Conservation (phyloP, 1,140 invertebrate genomes). For the Tetragnatha versicolor region DNA sequence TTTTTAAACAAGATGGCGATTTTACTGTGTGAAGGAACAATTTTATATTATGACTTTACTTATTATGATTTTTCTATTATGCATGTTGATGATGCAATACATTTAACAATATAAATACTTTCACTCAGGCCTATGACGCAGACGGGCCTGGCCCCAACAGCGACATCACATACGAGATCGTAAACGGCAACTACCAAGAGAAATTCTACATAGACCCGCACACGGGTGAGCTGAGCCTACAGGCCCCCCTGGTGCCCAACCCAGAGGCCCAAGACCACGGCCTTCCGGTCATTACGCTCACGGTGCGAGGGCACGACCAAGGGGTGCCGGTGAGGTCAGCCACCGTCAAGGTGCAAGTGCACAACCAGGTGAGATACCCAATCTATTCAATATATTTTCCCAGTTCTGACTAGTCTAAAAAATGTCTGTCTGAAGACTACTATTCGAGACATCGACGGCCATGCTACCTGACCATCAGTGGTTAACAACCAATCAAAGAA, state of each 20-base stretch:
- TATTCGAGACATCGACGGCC: too few relatives aligned
- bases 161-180: slow-evolving; percentile 81
- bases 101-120: not conserved
- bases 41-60: too few relatives aligned
- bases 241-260: slow-evolving; percentile 3
- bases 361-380: slow-evolving; percentile 56
- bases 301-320: slow-evolving; percentile 58
- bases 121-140: slow-evolving; percentile 74
- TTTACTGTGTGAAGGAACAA: too few relatives aligned
- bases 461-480: too few relatives aligned
- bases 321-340: slow-evolving; percentile 57
- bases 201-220: slow-evolving; percentile 70
- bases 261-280: slow-evolving; percentile 34
- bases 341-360: slow-evolving; percentile 57
- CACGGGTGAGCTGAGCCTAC: slow-evolving; percentile 60
- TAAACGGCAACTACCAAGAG: slow-evolving; percentile 79
- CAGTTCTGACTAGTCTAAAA: too few relatives aligned
- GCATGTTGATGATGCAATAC: too few relatives aligned
- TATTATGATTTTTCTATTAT: too few relatives aligned
- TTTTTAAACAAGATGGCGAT: too few relatives aligned
- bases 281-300: slow-evolving; percentile 54
- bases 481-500: too few relatives aligned
- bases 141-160: slow-evolving; percentile 88
- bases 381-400: too few relatives aligned
- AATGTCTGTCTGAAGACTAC: too few relatives aligned